Evolutionary conservation across 2,113 vertebrate species (phyloP).

Genomic region (Emydura subglobosa): DNA sequence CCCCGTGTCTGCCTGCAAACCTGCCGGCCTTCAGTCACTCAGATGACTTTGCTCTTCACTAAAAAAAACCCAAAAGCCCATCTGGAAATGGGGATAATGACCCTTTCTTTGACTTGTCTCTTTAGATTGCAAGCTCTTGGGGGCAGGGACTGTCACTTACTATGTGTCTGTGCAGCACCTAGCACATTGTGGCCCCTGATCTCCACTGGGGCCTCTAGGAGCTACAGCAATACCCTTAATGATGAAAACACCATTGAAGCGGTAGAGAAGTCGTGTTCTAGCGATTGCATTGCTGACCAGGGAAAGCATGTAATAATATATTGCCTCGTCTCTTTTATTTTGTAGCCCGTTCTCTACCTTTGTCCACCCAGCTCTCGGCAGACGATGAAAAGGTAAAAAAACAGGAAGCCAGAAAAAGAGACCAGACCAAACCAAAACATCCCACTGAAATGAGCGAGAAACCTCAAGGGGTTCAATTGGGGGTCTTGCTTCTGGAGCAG

Average conservation of each 20-base stretch:
- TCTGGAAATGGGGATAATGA: too few relatives aligned
- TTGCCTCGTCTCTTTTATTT: background rate
- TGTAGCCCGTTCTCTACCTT: slow-evolving; percentile 77
- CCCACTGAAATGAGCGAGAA: background rate
- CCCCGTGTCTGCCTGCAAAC: too few relatives aligned
- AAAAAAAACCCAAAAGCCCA: too few relatives aligned
- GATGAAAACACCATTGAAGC: background rate
- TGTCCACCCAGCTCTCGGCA: slow-evolving; percentile 65
- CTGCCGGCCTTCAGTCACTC: too few relatives aligned
- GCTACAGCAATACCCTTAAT: background rate
- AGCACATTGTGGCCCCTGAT: too few relatives aligned
- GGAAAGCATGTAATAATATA: background rate
- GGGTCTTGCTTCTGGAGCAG: background rate
- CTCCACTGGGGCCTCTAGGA: background rate
- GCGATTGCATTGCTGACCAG: background rate
- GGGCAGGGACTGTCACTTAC: background rate
- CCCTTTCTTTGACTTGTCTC: background rate
- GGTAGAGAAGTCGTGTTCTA: background rate
- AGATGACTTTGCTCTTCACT: too few relatives aligned
- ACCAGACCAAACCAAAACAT: background rate
- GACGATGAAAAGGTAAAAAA: slow-evolving; percentile 82
- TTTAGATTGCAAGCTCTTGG: background rate
- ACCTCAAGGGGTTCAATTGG: background rate
- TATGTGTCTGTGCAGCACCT: background rate
- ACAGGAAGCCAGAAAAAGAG: background rate